phyloP scores from a whole-genome alignment of 35 echinoderm and acorn worm genomes.

The Heliocidaris erythrogramma region DNA sequence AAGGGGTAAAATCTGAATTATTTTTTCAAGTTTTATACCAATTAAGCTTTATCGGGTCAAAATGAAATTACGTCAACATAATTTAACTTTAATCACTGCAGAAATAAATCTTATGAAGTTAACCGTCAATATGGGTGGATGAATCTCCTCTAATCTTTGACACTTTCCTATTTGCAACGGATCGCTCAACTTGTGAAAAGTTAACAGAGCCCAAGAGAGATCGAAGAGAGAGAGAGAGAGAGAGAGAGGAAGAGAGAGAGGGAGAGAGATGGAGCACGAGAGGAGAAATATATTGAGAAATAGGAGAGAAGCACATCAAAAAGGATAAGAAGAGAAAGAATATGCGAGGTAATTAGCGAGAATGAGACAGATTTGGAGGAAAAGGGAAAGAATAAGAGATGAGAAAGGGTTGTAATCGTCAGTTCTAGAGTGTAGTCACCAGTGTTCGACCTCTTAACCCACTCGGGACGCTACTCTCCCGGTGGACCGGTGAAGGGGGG shows the following conservation, averaged over 20 bases:
- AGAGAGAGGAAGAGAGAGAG: background rate
- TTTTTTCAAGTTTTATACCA: background rate
- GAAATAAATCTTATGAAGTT: constrained; percentile 1
- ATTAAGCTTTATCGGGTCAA: background rate
- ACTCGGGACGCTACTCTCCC: background rate
- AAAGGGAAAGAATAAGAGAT: background rate
- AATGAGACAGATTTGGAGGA: background rate
- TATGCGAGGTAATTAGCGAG: background rate
- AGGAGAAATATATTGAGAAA: background rate
- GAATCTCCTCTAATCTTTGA: background rate
- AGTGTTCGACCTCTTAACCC: constrained; percentile 15
- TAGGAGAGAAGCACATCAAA: background rate
- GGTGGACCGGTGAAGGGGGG: background rate
- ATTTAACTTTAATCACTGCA: background rate
- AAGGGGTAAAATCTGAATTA: too few species aligned
- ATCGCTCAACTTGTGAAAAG: constrained; percentile 25
- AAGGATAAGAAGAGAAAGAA: background rate
- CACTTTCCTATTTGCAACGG: constrained; percentile 19
- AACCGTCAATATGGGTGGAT: background rate
- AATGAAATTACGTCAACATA: background rate
- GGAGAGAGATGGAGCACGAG: too few species aligned
- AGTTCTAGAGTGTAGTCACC: constrained; percentile 7
- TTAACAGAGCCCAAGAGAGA: constrained; percentile 35
- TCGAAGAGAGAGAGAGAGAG: background rate
- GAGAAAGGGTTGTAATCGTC: background rate